A percentile compares a stretch with the other conserved stretches of the same genome.
These are phyloP conservation scores for Vidua macroura DNA, from an alignment of 2,113 vertebrate species.

Conservation along the genomic window DNA sequence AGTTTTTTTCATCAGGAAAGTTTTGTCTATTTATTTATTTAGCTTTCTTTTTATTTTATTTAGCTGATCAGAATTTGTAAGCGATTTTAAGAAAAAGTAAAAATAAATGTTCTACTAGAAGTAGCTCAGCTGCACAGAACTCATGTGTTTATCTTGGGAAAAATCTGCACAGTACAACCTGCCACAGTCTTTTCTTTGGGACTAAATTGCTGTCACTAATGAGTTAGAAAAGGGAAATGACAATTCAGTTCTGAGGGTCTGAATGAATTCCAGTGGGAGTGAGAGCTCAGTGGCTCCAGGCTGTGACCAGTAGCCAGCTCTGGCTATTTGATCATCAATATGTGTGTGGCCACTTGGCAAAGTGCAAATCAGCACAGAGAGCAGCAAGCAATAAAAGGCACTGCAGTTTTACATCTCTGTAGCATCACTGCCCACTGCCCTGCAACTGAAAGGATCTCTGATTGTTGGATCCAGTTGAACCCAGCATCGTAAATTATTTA, in stretches of 20 bases:
- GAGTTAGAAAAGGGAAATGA: not conserved
- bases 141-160: not conserved
- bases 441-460: not conserved
- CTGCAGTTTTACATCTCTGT: accelerated
- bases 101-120: not conserved
- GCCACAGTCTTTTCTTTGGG: not conserved
- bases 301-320: not conserved
- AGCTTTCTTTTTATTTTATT: not conserved
- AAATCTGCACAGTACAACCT: not conserved
- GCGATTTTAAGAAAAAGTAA: not conserved
- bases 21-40: slow-evolving; percentile 20
- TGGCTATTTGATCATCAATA: not conserved
- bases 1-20: slow-evolving; percentile 15
- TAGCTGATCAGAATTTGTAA: not conserved
- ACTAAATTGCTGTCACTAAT: not conserved
- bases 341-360: not conserved
- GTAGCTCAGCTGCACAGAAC: not conserved
- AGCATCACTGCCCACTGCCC: not conserved
- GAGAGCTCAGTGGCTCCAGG: not conserved
- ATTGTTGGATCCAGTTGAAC: not conserved
- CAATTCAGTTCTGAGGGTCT: not conserved
- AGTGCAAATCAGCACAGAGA: accelerated
- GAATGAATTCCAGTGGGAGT: not conserved
- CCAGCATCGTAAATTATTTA: not conserved
- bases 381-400: not conserved